Evolutionary conservation across 2,797 vertebrate species (phyloP).

Genomic region (Diplodus puntazzo): DNA sequence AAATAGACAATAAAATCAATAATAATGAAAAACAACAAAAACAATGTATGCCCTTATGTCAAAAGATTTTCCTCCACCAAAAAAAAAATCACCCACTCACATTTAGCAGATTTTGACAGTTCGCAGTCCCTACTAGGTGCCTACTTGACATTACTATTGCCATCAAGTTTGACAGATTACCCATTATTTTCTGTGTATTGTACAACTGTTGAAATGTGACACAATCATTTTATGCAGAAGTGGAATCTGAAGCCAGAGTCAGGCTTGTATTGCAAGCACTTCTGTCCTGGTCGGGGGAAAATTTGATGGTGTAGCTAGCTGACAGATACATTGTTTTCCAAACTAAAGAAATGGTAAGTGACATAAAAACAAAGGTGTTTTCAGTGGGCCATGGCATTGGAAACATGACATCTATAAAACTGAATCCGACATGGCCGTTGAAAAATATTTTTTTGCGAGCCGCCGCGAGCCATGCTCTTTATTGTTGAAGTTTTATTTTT

Average conservation of each 20-base stretch:
- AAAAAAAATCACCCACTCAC: slow-evolving; percentile 52
- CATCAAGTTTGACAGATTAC: slow-evolving; percentile 50
- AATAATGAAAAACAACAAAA: slow-evolving; percentile 75
- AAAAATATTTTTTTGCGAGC: slow-evolving; percentile 54
- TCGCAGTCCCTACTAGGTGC: slow-evolving; percentile 68
- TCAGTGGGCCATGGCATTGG: slow-evolving; percentile 48
- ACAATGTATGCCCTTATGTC: slow-evolving; percentile 85
- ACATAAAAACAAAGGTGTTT: slow-evolving; percentile 41
- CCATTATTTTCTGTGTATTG: slow-evolving; percentile 45
- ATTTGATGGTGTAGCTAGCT: slow-evolving; percentile 33
- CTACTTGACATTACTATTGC: slow-evolving; percentile 70
- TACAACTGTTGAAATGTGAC: slow-evolving; percentile 44
- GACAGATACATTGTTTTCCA: slow-evolving; percentile 54
- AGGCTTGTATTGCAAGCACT: slow-evolving; percentile 51
- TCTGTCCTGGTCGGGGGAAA: slow-evolving; percentile 42
- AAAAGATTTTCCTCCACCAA: slow-evolving; percentile 73
- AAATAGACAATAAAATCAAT: slow-evolving; percentile 80
- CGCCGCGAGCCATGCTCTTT: slow-evolving; percentile 25
- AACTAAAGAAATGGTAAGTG: slow-evolving; percentile 46
- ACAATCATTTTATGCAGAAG: slow-evolving; percentile 32
- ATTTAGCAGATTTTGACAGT: slow-evolving; percentile 69
- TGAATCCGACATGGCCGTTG: slow-evolving; percentile 58
- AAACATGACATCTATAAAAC: slow-evolving; percentile 72
- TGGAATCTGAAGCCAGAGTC: slow-evolving; percentile 34
- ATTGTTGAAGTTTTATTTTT: slow-evolving; percentile 68